Evolutionary conservation across 2,888 invertebrate genomes (phyloP), one percentile per base, ranked within the genome.

Genomic region (Meiosimyza platycephala): DNA sequence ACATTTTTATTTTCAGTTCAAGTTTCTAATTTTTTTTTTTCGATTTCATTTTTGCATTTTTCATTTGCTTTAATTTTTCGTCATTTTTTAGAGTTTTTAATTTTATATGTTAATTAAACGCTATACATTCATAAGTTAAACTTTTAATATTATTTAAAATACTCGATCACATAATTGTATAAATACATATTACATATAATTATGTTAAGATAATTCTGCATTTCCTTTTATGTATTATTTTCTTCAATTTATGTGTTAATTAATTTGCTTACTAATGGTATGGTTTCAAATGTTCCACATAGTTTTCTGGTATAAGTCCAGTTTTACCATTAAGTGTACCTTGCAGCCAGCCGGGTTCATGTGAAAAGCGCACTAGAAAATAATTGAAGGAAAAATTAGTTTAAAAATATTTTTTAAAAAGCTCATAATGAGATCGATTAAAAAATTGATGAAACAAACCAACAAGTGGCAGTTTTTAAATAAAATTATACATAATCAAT

Each of bases 331-430:
- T 93, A 79, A 98, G 89, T 70, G 95, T 94, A 77, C 99, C 99
- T 87, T 98, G 96, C 83, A 99, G 90, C 99, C 99, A 99, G 80
- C 99, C 98, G 22, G 98, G 98, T 89, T 99, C 99, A 84, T 94
- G 93, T 33, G 97, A 97, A 79, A 92, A 91, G 82, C 94, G 92
- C 74, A 96, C 96, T 96, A 9, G 51, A 16, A 69, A 40, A 11
- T 28, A 2, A 62, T 33, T 50, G 3, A 9, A 12, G 12, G 50
- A 15, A 63, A 48, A n/a, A 4, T 47, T 48, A 40, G 0, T n/a
- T 13, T 15, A 47, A n/a, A 33, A 9, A 60, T 33, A 57, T 18
- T 16, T 57, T 59, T 22, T 5, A 28, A 0, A 6, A 59, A 28
- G 5, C 33, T 28, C 13, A 28, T 28, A 28, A 40, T 9, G 40